Base-by-base conservation (phyloP, 1,140 invertebrate species). In the Parapsyche elsis region DNA sequence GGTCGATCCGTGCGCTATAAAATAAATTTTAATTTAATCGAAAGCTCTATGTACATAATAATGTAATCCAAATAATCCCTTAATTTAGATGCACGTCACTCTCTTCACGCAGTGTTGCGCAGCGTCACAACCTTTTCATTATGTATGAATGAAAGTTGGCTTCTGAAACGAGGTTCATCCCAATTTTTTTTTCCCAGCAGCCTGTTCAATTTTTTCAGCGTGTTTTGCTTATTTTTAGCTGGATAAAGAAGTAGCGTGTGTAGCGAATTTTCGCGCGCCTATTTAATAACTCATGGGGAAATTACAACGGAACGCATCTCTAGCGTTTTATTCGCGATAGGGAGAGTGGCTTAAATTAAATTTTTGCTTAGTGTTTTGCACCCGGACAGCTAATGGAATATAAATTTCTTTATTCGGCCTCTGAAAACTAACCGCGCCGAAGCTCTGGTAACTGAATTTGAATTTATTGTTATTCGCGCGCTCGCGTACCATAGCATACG, bases 381-480 rank as follows among this genome's bases (percentile, higher is more conserved):
- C 30, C 49, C 49, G 2, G 49, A 53, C 1, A 57, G 10, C 53
- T 57, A 71, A 71, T 12, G 21, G 67, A 73, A 57, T 75, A 30
- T 75, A 75, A 74, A 74, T 74, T 71, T 49, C 71, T 53, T 46
- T 49, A 49, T 46, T n/a, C 46, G 24, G 1, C 23, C 26, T 45
- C 10, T 26, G 61, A 21, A 23, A 16, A 38, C n/a, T n/a, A n/a
- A n/a, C n/a, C n/a, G n/a, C n/a, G 38, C 70, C 24, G 19, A 71
- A 45, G n/a, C 16, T 26, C 1, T 38, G 7, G 70, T 71, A 71
- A 71, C 46, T 75, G 46, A 24, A 75, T 75, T 75, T 57, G 49
- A 75, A 75, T 75, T 75, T 75, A 75, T 75, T 75, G 19, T 46
- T 59, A 75, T 75, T 75, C 49, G 10, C 53, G 5, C 7, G 23